These are phyloP conservation scores for Baccha elongata DNA, from an alignment of 2,888 invertebrate genomes.

Conservation along the genomic window DNA sequence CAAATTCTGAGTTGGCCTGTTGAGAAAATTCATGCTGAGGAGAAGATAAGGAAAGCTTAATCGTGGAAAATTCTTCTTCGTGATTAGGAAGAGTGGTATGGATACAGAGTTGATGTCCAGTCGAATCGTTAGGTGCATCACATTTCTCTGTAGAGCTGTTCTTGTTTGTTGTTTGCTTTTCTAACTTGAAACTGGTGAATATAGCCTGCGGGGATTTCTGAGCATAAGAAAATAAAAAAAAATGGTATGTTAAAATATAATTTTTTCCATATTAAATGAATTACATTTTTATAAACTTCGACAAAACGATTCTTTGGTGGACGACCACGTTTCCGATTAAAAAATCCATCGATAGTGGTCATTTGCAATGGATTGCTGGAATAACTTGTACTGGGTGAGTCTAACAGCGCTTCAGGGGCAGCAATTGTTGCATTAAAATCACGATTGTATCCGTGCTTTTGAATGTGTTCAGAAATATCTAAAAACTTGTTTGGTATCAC, in stretches of 20 bases:
- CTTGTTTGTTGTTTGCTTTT: constrained; percentile 84
- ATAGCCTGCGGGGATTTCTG: constrained; percentile 92
- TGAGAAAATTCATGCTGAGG: neutral
- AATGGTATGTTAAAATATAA: neutral
- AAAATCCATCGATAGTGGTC: constrained; percentile 94
- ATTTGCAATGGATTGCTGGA: constrained; percentile 78
- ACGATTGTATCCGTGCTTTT: constrained; percentile 71
- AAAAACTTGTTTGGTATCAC: constrained; percentile 72
- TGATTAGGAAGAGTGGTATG: too few relatives aligned
- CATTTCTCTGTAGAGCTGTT: constrained; percentile 46
- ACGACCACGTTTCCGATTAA: constrained; percentile 94
- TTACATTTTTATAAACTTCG: constrained; percentile 94
- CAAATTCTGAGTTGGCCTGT: constrained; percentile 83
- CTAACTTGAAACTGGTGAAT: constrained; percentile 95
- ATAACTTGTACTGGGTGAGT: constrained; percentile 6
- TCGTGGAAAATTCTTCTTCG: too few relatives aligned
- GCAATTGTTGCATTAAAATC: constrained; percentile 38
- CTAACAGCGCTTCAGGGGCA: neutral
- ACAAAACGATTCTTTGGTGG: constrained; percentile 98
- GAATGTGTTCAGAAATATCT: constrained; percentile 75
- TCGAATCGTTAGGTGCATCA: neutral
- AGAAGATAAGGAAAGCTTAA: too few relatives aligned
- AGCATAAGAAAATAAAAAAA: constrained; percentile 80
- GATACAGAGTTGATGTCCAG: neutral
- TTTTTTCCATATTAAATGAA: neutral